phyloP scores from a whole-genome alignment of 2,888 invertebrate genomes.

The Drosophila phalerata region DNA sequence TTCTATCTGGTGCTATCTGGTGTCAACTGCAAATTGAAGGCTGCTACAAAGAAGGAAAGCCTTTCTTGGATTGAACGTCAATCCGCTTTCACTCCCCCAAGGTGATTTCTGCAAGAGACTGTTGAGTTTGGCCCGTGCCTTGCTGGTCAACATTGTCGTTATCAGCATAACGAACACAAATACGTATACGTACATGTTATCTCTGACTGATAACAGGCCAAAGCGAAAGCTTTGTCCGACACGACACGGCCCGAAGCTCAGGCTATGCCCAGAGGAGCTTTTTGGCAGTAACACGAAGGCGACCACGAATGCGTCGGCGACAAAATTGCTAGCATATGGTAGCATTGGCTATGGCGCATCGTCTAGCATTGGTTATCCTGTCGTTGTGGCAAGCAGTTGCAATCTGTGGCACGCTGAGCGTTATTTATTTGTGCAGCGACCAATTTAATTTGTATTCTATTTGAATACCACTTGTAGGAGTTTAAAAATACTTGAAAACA shows the following conservation, averaged over 20 bases:
- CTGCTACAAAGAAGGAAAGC: constrained; percentile 19
- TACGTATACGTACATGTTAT: constrained; percentile 41
- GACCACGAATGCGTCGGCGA: constrained; percentile 10
- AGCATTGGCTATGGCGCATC: constrained; percentile 59
- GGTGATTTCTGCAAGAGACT: constrained; percentile 39
- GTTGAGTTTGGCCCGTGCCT: constrained; percentile 24
- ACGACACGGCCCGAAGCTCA: constrained; percentile 20
- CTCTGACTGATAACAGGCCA: constrained; percentile 63
- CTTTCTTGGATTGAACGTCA: constrained; percentile 31
- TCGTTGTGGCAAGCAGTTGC: constrained; percentile 72
- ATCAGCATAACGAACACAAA: constrained; percentile 51
- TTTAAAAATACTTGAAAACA: constrained; percentile 4
- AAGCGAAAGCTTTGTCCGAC: constrained; percentile 50
- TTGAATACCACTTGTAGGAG: constrained; percentile 8
- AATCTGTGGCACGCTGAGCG: constrained; percentile 16
- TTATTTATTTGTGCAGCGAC: constrained; percentile 33
- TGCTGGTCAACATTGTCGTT: constrained; percentile 51
- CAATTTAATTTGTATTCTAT: constrained; percentile 2
- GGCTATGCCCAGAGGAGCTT: constrained; percentile 57
- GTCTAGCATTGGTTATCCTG: constrained; percentile 76
- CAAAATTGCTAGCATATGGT: constrained; percentile 72
- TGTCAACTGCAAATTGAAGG: constrained; percentile 24
- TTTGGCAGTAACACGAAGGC: constrained; percentile 32
- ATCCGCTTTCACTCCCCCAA: constrained; percentile 19
- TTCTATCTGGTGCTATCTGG: constrained; percentile 18